Percentiles rank a stretch among this genome's conserved stretches.
These are phyloP conservation scores for Megalops atlanticus DNA, from an alignment of 2,113 vertebrate genomes.

Conservation along the genomic window DNA sequence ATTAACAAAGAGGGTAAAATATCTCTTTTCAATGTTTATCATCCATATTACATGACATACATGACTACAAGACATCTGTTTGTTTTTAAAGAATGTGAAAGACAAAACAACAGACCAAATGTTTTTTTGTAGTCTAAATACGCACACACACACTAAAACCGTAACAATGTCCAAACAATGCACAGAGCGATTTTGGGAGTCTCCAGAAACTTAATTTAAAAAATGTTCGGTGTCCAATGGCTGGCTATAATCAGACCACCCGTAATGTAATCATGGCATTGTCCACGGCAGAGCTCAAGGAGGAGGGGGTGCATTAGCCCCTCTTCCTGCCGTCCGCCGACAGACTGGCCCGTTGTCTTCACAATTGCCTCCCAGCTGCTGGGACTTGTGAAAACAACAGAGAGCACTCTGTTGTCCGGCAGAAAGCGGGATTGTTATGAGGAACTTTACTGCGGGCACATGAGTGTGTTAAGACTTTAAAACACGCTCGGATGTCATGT, in stretches of 20 bases:
- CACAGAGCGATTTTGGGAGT: conserved; percentile 22
- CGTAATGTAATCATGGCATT: conserved; percentile 71
- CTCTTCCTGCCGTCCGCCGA: conserved; percentile 79
- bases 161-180: conserved; percentile 25
- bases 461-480: conserved; percentile 86
- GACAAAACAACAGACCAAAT: not conserved
- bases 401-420: conserved; percentile 88
- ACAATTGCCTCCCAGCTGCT: conserved; percentile 89
- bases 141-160: not conserved
- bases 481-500: conserved; percentile 87
- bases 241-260: conserved; percentile 69
- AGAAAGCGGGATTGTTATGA: conserved; percentile 84
- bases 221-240: conserved; percentile 38
- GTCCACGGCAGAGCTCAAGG: conserved; percentile 66
- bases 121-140: conserved; percentile 3
- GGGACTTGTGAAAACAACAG: conserved; percentile 84
- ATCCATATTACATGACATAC: not conserved
- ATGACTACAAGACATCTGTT: not conserved
- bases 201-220: conserved; percentile 25
- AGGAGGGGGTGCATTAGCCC: conserved; percentile 76
- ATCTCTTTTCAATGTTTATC: not conserved
- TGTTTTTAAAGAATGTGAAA: not conserved
- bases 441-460: conserved; percentile 88
- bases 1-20: not conserved
- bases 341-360: conserved; percentile 87